phyloP scores from a whole-genome alignment of 2,113 vertebrate species.

The Engraulis encrasicolus region DNA sequence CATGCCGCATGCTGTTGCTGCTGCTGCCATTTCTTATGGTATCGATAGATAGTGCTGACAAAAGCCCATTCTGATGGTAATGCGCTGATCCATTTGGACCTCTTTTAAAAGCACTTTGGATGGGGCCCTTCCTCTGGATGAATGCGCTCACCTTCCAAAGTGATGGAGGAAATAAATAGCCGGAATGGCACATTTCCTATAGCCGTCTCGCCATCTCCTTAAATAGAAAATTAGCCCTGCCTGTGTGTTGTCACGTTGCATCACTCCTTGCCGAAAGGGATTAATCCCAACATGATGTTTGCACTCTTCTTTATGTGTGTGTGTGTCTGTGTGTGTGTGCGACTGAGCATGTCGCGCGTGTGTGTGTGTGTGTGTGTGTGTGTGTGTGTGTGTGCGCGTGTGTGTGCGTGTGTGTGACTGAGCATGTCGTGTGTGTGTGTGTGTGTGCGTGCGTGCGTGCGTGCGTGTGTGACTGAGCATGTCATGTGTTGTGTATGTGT shows the following conservation, averaged over 20 bases:
- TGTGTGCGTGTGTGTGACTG: neutral
- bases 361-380: neutral
- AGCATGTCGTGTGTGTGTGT: neutral
- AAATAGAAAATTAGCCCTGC: constrained; percentile 42
- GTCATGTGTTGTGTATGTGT: neutral
- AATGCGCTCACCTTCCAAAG: constrained; percentile 36
- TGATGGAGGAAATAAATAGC: constrained; percentile 42
- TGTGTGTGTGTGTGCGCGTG: too few species aligned
- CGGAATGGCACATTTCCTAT: constrained; percentile 36
- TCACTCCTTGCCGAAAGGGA: constrained; percentile 19
- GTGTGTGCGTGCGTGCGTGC: too few species aligned
- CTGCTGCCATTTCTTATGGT: too few species aligned
- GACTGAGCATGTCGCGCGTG: too few species aligned
- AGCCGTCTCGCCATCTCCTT: constrained; percentile 36
- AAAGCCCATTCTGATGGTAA: constrained; percentile 53
- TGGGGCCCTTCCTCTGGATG: constrained; percentile 34
- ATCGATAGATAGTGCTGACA: constrained; percentile 50
- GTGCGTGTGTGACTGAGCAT: neutral
- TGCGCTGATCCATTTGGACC: constrained; percentile 45
- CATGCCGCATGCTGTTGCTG: too few species aligned
- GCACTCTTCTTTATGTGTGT: neutral
- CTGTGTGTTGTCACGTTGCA: neutral
- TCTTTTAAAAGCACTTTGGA: constrained; percentile 41
- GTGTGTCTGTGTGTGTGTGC: too few species aligned
- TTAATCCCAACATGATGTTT: neutral